These are phyloP conservation scores for Pterocles orientalis DNA, from an alignment of 2,113 vertebrate species.

Conservation along the genomic window DNA sequence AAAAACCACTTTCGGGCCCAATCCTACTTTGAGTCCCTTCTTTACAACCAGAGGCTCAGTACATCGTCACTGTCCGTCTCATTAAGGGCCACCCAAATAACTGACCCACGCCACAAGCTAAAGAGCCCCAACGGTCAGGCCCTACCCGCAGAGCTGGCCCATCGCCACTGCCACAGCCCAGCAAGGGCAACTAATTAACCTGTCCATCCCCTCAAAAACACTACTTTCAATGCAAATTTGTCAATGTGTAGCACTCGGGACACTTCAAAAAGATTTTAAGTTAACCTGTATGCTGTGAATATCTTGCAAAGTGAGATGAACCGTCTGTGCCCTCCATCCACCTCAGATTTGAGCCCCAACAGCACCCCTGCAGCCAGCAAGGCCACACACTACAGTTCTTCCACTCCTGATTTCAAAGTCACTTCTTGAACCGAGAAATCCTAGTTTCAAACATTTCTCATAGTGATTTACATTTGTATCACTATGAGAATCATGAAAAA, in stretches of 20 bases:
- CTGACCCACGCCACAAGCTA: background rate
- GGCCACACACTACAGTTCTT: background rate
- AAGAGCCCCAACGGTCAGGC: background rate
- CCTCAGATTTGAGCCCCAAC: background rate
- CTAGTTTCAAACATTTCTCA: background rate
- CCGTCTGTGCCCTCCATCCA: background rate
- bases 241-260: rapidly evolving
- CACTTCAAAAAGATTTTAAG: background rate
- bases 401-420: background rate
- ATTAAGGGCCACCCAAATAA: background rate
- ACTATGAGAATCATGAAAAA: background rate
- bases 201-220: background rate
- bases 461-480: background rate
- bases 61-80: rapidly evolving
- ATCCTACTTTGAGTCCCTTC: background rate
- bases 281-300: background rate
- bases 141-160: background rate
- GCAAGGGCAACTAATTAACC: background rate
- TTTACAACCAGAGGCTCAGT: background rate
- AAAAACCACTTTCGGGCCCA: background rate
- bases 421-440: background rate
- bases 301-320: background rate
- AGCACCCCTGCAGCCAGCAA: background rate
- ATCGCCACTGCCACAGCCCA: background rate
- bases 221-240: background rate